phyloP scores from a whole-genome alignment of 2,113 vertebrate species.

The Ptilonorhynchus violaceus region DNA sequence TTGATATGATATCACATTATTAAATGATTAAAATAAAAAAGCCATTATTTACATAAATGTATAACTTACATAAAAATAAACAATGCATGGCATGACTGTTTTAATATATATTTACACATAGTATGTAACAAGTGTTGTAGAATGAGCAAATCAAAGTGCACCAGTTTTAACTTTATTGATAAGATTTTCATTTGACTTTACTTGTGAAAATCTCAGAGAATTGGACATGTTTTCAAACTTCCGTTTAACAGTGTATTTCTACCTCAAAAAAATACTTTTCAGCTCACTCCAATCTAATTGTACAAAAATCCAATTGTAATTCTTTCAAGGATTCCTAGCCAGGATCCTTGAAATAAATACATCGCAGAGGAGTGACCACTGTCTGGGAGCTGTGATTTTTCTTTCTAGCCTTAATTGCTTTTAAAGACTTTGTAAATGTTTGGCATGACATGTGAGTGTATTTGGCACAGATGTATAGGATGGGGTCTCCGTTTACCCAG shows the following conservation, averaged over 20 bases:
- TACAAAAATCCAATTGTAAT: neutral
- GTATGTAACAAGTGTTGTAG: neutral
- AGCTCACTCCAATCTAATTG: neutral
- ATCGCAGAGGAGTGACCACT: neutral
- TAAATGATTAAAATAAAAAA: neutral
- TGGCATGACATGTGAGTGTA: neutral
- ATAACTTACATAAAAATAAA: neutral
- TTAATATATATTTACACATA: neutral
- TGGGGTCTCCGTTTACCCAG: neutral
- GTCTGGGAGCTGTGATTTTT: neutral
- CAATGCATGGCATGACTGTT: neutral
- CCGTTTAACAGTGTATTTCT: neutral
- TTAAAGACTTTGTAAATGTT: neutral
- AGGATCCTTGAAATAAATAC: neutral
- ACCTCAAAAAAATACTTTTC: neutral
- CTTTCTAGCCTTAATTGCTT: neutral
- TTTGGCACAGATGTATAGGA: neutral
- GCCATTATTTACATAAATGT: neutral
- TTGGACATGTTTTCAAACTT: neutral
- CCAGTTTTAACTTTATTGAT: neutral
- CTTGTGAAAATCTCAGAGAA: neutral
- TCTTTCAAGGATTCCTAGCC: neutral
- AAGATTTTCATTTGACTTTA: neutral
- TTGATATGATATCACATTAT: neutral
- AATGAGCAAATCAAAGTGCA: neutral